phyloP scores from a whole-genome alignment of 2,888 invertebrate species.

The Iphiclides podalirius region DNA sequence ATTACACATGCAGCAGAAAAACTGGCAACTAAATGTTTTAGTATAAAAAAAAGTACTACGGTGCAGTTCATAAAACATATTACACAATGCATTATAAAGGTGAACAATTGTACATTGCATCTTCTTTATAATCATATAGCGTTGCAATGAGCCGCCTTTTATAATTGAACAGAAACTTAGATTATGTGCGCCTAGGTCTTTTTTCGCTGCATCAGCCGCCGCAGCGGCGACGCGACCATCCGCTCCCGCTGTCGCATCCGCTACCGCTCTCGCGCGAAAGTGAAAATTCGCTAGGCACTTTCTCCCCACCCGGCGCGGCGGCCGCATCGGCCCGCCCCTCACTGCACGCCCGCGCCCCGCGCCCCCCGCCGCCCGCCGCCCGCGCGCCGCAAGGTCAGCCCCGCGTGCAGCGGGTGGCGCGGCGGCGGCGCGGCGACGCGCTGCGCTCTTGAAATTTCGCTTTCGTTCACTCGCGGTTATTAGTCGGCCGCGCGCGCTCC shows the following conservation, averaged over 20 bases:
- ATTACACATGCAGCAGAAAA: too few species aligned
- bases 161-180: too few species aligned
- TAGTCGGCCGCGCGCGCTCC: conserved; percentile 81
- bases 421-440: conserved; percentile 60
- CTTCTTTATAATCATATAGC: too few species aligned
- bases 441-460: conserved; percentile 85
- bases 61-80: too few species aligned
- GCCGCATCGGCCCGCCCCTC: conserved; percentile 50
- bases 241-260: conserved; percentile 36
- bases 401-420: conserved; percentile 58
- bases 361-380: conserved; percentile 39
- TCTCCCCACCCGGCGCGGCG: conserved; percentile 65
- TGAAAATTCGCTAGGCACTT: conserved; percentile 76
- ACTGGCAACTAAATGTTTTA: too few species aligned
- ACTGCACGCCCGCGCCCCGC: conserved; percentile 59
- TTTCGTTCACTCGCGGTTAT: conserved; percentile 82
- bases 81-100: too few species aligned
- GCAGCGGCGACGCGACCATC: background rate
- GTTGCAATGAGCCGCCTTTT: too few species aligned
- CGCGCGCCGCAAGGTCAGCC: conserved; percentile 63
- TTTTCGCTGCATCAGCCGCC: conserved; percentile 6
- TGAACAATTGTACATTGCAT: too few species aligned
- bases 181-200: background rate
- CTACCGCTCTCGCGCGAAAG: conserved; percentile 64
- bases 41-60: too few species aligned